These are phyloP conservation scores for Leptopilina boulardi DNA, from an alignment of 1,140 invertebrate genomes.

Conservation along the genomic window DNA sequence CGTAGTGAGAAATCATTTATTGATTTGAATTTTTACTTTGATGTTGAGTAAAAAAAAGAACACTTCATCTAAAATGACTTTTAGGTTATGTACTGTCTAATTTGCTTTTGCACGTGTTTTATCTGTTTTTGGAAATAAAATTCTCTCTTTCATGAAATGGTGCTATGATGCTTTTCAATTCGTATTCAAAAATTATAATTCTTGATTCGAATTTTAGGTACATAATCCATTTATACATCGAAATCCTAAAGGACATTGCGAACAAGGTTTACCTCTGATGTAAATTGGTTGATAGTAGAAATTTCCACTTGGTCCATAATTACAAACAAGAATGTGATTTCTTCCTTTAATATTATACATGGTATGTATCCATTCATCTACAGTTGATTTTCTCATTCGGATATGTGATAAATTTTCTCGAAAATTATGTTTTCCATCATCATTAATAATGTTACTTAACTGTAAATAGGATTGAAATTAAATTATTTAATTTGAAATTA, in stretches of 20 bases:
- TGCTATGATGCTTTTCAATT: too few relatives aligned
- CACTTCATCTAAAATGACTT: too few relatives aligned
- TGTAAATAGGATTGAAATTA: too few relatives aligned
- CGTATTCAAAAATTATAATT: neutral
- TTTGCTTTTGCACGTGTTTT: too few relatives aligned
- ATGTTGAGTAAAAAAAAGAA: too few relatives aligned
- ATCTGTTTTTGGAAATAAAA: too few relatives aligned
- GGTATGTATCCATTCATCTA: conserved; percentile 18
- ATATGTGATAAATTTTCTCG: neutral
- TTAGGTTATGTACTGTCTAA: too few relatives aligned
- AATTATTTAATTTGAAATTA: too few relatives aligned
- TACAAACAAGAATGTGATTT: conserved; percentile 60
- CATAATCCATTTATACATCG: conserved; percentile 53
- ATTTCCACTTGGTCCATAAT: conserved; percentile 69
- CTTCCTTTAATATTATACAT: conserved; percentile 52
- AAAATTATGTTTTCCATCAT: too few relatives aligned
- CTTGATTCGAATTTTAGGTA: neutral
- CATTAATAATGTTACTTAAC: neutral
- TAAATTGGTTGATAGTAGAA: conserved; percentile 63
- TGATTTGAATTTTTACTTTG: too few relatives aligned
- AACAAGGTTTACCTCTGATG: conserved; percentile 60
- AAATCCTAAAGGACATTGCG: conserved; percentile 61
- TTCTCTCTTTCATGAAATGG: too few relatives aligned
- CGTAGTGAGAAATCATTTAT: too few relatives aligned
- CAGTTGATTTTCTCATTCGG: neutral